Conservation (phyloP, 2,797 vertebrate genomes). For the Onychomys arenicola region DNA sequence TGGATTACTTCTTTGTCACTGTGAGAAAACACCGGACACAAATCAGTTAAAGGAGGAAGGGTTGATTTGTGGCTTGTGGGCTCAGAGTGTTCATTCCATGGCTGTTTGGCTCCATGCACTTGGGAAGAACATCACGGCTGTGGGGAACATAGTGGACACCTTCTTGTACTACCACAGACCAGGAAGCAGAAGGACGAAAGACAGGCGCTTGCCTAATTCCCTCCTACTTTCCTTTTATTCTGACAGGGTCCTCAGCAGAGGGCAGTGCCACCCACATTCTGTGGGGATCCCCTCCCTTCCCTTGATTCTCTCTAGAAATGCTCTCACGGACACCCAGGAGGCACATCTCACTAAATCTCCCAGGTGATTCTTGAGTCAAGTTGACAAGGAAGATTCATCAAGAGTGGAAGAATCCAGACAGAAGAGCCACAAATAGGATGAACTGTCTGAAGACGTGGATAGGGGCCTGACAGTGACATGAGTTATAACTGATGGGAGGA, state of each 20-base stretch:
- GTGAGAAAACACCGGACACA: not conserved
- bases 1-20: not conserved
- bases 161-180: not conserved
- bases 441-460: not conserved
- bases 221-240: not conserved
- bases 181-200: not conserved
- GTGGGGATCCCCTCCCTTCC: too few relatives aligned
- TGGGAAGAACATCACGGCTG: too few relatives aligned
- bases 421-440: not conserved
- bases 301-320: not conserved
- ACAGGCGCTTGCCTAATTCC: too few relatives aligned
- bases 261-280: not conserved
- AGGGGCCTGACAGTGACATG: not conserved
- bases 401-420: not conserved
- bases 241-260: not conserved
- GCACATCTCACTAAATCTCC: not conserved
- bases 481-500: not conserved
- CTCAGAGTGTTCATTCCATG: not conserved
- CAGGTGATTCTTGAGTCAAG: not conserved
- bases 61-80: too few relatives aligned
- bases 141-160: not conserved
- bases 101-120: not conserved
- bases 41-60: not conserved
- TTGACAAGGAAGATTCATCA: not conserved
- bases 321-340: not conserved